Evolutionary conservation across 1,140 invertebrate species (phyloP), one percentile per base, ranked within the genome.

Genomic region (Drosophila baimaii): DNA sequence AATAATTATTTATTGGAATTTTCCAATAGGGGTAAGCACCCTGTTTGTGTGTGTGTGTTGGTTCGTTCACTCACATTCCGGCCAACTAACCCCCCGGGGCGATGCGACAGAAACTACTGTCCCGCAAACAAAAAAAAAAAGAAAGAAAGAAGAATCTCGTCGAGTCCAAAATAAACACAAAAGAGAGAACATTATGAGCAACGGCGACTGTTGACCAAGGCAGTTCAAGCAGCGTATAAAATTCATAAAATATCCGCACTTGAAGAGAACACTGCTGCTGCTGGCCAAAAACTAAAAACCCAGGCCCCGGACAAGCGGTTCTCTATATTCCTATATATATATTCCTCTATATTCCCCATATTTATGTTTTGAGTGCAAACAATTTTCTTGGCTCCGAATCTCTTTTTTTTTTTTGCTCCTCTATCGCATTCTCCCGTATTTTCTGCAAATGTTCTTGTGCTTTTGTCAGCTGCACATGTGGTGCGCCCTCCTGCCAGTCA

Each of bases 171-270:
- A 44, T 49, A 73, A 61, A 52, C 46, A 73, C 39, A 46, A 23
- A 25, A 19, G 13, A 19, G 13, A n/a, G 12, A 33, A 12, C 57
- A 41, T 41, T 61, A 64, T 33, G 15, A 41, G 19, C 25, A 7
- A 41, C 17, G 43, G 54, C 44, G 21, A 58, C 39, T 77, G 77
- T 68, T 74, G 78, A 80, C 72, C 41, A 21, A 46, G 76, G 65
- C 68, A 80, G 84, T 77, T 88, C 83, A 63, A 88, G 84, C 64
- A 80, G 84, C 84, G 83, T 71, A 88, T 88, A 83, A 88, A 88
- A 88, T 88, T 88, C 84, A 88, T 77, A 88, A 88, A 88, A 88
- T 88, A 88, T 88, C 83, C 79, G 83, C 79, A 88, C 83, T 88
- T 83, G 68, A 54, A 54, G 66, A 62, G 76, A 76, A 10, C 61